Percentiles rank a stretch among this genome's conserved stretches.
Evolutionary conservation across 2,797 vertebrate genomes (phyloP).

Genomic region (Lacerta agilis): DNA sequence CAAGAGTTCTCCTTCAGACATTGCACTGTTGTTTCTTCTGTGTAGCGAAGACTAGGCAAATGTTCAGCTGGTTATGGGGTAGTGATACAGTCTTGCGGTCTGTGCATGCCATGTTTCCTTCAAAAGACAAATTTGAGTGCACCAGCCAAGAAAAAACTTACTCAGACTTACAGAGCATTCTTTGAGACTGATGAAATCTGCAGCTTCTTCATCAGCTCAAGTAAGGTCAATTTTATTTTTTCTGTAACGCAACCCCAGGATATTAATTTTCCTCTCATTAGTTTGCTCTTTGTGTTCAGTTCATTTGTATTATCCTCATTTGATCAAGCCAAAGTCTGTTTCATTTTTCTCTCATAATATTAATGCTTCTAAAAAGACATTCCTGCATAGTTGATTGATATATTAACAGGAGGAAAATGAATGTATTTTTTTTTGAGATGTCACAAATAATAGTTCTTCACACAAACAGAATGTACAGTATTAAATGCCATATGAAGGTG

Average conservation of each 20-base stretch:
- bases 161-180: not conserved
- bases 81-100: not conserved
- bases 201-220: not conserved
- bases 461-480: not conserved
- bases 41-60: not conserved
- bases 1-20: not conserved
- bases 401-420: not conserved
- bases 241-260: not conserved
- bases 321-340: conserved; percentile 29
- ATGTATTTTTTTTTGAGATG: conserved; percentile 33
- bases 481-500: not conserved
- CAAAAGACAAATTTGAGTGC: not conserved
- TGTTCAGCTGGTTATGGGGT: not conserved
- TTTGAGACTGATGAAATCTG: conserved; percentile 20
- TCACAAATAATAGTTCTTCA: not conserved
- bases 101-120: not conserved
- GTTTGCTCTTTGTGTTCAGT: conserved; percentile 21
- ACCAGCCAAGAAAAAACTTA: not conserved
- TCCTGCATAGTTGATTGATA: conserved; percentile 11
- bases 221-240: conserved; percentile 3
- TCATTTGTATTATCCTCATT: conserved; percentile 22
- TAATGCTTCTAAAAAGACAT: conserved; percentile 9
- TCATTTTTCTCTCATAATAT: conserved; percentile 18
- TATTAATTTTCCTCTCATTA: conserved; percentile 7
- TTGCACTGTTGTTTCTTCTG: not conserved